Evolutionary conservation across 2,113 vertebrate genomes (phyloP).

Genomic region (Dipodomys spectabilis): DNA sequence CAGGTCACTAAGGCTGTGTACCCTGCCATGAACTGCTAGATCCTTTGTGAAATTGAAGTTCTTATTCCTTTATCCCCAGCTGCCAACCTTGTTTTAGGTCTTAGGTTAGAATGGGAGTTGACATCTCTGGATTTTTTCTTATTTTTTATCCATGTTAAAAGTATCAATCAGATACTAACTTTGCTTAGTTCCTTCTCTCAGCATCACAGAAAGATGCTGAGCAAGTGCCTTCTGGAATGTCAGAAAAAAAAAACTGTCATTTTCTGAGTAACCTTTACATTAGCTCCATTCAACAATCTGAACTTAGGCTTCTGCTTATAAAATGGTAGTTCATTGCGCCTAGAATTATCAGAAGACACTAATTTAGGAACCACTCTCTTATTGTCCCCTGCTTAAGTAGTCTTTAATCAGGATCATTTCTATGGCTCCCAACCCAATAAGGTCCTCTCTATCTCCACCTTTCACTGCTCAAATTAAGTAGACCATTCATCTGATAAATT

Average conservation of each 20-base stretch:
- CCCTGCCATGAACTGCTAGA: slow-evolving; percentile 32
- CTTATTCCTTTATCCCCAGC: background rate
- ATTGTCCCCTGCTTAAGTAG: too few relatives aligned
- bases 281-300: background rate
- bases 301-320: background rate
- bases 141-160: background rate
- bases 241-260: background rate
- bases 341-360: background rate
- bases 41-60: slow-evolving; percentile 55
- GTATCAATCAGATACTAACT: background rate
- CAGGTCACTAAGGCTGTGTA: slow-evolving; percentile 21
- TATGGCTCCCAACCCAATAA: background rate
- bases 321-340: background rate
- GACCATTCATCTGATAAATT: background rate
- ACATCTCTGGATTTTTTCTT: slow-evolving; percentile 1
- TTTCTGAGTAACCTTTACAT: background rate
- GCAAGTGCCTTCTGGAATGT: background rate
- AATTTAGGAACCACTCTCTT: background rate
- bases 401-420: background rate
- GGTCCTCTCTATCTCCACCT: background rate
- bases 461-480: background rate
- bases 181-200: background rate
- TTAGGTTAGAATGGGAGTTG: background rate
- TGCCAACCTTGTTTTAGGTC: background rate
- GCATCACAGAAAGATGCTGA: background rate